Evolutionary conservation across 1,140 invertebrate species (phyloP).

Genomic region (Sycobia sp.): DNA sequence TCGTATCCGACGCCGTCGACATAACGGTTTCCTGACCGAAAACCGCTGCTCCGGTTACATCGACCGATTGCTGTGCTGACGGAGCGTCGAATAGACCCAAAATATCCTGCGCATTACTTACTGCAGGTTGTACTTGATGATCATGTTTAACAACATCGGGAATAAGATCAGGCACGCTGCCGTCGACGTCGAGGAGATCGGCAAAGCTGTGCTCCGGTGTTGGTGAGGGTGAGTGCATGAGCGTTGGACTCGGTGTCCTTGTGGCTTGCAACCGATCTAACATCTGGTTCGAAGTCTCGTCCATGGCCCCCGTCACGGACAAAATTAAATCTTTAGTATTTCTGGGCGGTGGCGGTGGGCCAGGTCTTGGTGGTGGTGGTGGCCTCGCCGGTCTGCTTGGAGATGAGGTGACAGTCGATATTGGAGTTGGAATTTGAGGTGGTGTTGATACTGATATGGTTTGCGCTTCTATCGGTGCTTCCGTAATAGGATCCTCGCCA

Average conservation of each 20-base stretch:
- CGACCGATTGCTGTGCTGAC: slow-evolving; percentile 35
- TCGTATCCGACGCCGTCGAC: slow-evolving; percentile 4
- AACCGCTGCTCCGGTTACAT: neutral
- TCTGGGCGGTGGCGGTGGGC: slow-evolving; percentile 67
- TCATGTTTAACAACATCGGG: slow-evolving; percentile 43
- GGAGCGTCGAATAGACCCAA: slow-evolving; percentile 56
- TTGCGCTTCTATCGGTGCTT: neutral
- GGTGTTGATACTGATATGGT: slow-evolving; percentile 50
- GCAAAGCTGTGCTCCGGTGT: slow-evolving; percentile 76
- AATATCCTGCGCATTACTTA: slow-evolving; percentile 44
- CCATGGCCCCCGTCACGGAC: slow-evolving; percentile 85
- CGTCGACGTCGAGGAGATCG: slow-evolving; percentile 69
- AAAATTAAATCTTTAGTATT: slow-evolving; percentile 85
- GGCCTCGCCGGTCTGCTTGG: slow-evolving; percentile 51
- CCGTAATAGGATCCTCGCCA: neutral
- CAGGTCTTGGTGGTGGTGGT: slow-evolving; percentile 58
- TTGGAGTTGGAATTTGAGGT: slow-evolving; percentile 42
- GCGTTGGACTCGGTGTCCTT: slow-evolving; percentile 79
- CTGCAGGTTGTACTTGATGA: neutral
- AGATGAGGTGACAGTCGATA: slow-evolving; percentile 23
- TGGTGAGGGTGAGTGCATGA: slow-evolving; percentile 83
- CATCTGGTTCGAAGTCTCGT: slow-evolving; percentile 83
- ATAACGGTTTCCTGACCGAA: neutral
- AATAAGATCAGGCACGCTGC: slow-evolving; percentile 53
- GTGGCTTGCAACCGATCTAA: slow-evolving; percentile 81